phyloP scores from a whole-genome alignment of 2,113 vertebrate genomes.

The Gavia stellata region DNA sequence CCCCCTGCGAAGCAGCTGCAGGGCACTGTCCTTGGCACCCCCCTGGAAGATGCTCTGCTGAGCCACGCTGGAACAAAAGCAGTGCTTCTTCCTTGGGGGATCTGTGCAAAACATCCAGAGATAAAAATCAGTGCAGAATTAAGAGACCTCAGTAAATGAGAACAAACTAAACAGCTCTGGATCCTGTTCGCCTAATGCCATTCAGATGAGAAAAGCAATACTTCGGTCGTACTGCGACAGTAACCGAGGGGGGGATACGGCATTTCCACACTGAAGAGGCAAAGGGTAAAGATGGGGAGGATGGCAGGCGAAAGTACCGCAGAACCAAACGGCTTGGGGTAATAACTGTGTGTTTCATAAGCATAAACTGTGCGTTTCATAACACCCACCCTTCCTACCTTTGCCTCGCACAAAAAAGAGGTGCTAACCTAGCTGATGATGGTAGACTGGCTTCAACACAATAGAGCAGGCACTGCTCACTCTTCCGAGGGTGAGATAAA shows the following conservation, averaged over 20 bases:
- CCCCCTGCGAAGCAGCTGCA: neutral
- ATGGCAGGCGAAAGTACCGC: neutral
- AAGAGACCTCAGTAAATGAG: neutral
- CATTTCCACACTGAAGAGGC: neutral
- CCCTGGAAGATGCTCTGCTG: neutral
- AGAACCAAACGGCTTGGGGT: neutral
- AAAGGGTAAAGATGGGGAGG: neutral
- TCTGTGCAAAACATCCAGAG: neutral
- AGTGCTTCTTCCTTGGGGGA: neutral
- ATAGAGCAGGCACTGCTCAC: neutral
- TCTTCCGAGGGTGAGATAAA: slow-evolving; percentile 48
- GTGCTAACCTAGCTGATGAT: neutral
- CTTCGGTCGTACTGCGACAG: neutral
- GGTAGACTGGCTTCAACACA: neutral
- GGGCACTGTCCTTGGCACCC: neutral
- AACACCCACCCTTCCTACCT: neutral
- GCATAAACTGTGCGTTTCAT: neutral
- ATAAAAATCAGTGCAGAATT: neutral
- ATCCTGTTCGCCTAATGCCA: neutral
- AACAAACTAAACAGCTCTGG: neutral
- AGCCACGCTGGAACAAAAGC: neutral
- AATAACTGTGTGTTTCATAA: neutral
- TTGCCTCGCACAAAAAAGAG: neutral
- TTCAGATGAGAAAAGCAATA: neutral
- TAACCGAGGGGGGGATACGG: neutral